Evolutionary conservation across 2,888 invertebrate genomes (phyloP), one percentile per base, ranked within the genome.

Genomic region (Drosophila robusta): DNA sequence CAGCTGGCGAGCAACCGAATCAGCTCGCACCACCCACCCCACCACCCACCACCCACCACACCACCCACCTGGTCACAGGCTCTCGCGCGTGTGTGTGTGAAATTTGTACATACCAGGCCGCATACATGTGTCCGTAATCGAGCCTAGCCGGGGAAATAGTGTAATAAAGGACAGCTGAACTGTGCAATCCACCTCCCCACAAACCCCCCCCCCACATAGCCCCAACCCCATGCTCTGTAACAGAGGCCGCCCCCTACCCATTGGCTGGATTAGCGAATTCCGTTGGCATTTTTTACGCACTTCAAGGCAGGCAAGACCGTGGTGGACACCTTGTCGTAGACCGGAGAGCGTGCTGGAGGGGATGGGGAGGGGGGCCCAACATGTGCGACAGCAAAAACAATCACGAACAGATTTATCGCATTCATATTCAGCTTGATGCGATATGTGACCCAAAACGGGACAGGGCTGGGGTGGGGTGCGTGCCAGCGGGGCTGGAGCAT

Each of bases 371-470:
- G 62, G 34, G 12, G 49, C 41, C 45, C 66, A 63, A 74, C 75
- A 85, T 75, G 78, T 75, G 75, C 78, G 78, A 78, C 78, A 64
- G 78, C 68, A 89, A 90, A 90, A 90, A 90, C 90, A 90, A 90
- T 90, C 90, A 90, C 88, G 90, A 87, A 90, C 90, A 90, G 90
- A 90, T 90, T 90, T 90, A 90, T 90, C 87, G 89, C 87, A 89
- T 90, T 90, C 89, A 89, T 85, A 85, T 85, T 87, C 89, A 70
- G 79, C 71, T 69, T 87, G 89, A 85, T 85, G 89, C 75, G 85
- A 89, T 79, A 81, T 85, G 85, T 85, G 85, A 79, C 77, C 85
- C 55, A 50, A 66, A 56, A 62, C 36, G 51, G 57, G 34, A 56
- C 16, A 16, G 34, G 24, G 6, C 18, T 46, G 54, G 32, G 51